phyloP scores from a whole-genome alignment of 2,797 vertebrate species.

The Gymnopithys bicolor region DNA sequence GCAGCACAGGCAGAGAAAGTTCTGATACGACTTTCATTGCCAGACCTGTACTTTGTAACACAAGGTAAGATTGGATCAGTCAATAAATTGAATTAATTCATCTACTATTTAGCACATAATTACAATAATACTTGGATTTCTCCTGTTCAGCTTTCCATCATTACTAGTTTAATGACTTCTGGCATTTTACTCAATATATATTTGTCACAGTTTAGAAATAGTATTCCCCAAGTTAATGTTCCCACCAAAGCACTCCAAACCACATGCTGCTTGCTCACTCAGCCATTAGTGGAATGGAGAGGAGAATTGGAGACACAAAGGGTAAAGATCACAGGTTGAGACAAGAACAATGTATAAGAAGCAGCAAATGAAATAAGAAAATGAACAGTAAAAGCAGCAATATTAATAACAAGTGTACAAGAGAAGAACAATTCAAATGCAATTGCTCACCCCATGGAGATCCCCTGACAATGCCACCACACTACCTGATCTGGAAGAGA shows the following conservation, averaged over 20 bases:
- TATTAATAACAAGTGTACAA: not conserved
- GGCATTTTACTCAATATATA: not conserved
- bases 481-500: not conserved
- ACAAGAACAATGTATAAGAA: not conserved
- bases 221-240: not conserved
- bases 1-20: not conserved
- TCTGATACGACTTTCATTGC: not conserved
- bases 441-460: not conserved
- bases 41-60: not conserved
- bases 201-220: not conserved
- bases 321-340: not conserved
- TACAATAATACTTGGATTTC: not conserved
- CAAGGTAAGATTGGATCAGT: not conserved
- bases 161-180: not conserved
- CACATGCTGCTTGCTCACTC: not conserved
- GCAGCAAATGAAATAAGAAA: not conserved
- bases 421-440: not conserved
- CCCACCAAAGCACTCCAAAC: not conserved
- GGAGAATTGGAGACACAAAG: not conserved
- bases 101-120: not conserved
- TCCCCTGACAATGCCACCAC: not conserved
- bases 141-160: not conserved
- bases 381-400: not conserved
- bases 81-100: not conserved
- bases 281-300: not conserved